Evolutionary conservation across 2,113 vertebrate genomes (phyloP).

Genomic region (Prinia subflava): DNA sequence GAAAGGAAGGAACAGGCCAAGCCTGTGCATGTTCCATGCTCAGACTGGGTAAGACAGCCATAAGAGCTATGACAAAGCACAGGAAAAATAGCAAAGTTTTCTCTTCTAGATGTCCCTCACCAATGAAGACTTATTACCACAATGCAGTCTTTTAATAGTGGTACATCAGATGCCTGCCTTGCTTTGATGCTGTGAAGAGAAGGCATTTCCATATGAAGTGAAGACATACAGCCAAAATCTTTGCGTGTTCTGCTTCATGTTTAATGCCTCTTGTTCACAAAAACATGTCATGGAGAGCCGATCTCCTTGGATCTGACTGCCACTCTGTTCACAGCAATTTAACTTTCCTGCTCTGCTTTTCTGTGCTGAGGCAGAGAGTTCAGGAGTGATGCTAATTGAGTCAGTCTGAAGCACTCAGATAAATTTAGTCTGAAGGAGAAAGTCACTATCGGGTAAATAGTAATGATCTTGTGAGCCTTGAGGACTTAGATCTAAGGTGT

Average conservation of each 20-base stretch:
- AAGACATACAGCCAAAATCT: neutral
- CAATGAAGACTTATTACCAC: neutral
- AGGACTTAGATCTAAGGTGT: neutral
- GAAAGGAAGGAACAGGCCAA: neutral
- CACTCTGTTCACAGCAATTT: neutral
- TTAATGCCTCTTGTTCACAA: slow-evolving; percentile 11
- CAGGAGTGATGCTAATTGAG: slow-evolving; percentile 48
- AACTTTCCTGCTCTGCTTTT: slow-evolving; percentile 23
- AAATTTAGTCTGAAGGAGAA: slow-evolving; percentile 15
- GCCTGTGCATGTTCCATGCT: neutral
- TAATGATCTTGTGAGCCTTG: slow-evolving; percentile 7
- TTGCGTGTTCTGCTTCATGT: neutral
- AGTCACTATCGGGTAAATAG: slow-evolving; percentile 3
- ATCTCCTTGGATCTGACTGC: neutral
- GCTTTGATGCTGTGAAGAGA: neutral
- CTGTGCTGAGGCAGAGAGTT: neutral
- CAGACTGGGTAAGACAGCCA: neutral
- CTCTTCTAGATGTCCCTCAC: neutral
- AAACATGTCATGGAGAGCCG: neutral
- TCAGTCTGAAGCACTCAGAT: slow-evolving; percentile 49
- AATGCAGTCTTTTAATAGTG: neutral
- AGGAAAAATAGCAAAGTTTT: neutral
- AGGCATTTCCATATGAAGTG: neutral
- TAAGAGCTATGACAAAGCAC: neutral
- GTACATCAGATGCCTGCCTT: neutral